phyloP scores from a whole-genome alignment of 2,113 vertebrate species.

The Dermatemys mawii region DNA sequence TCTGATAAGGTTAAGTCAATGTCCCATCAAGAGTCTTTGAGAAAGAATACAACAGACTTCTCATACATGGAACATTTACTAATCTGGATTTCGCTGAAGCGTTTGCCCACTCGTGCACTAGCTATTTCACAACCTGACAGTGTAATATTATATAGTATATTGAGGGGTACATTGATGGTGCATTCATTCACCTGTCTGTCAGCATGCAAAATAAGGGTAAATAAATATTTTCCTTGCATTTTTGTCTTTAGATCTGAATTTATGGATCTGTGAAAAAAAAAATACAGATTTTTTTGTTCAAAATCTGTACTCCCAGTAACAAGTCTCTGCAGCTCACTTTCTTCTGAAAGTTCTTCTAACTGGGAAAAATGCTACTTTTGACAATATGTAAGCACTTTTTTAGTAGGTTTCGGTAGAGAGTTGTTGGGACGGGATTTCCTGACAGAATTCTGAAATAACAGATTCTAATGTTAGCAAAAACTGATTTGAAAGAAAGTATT shows the following conservation, averaged over 20 bases:
- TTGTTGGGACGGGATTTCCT: slow-evolving; percentile 56
- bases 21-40: background rate
- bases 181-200: background rate
- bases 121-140: background rate
- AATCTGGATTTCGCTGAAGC: background rate
- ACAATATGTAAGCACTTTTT: background rate
- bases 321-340: slow-evolving; percentile 15
- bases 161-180: background rate
- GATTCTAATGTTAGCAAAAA: slow-evolving; percentile 82
- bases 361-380: background rate
- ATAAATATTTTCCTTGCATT: background rate
- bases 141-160: background rate
- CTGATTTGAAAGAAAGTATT: slow-evolving; percentile 82
- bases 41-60: background rate
- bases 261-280: background rate
- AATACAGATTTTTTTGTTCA: background rate
- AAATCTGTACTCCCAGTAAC: background rate
- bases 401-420: slow-evolving; percentile 1
- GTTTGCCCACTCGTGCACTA: background rate
- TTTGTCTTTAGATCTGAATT: background rate
- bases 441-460: slow-evolving; percentile 63
- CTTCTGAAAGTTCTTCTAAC: background rate
- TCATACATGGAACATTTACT: background rate
- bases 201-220: background rate
- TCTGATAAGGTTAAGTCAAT: background rate